Evolutionary conservation across 2,888 invertebrate species (phyloP), one percentile per base, ranked within the genome.

Genomic region (Thecophora atra): DNA sequence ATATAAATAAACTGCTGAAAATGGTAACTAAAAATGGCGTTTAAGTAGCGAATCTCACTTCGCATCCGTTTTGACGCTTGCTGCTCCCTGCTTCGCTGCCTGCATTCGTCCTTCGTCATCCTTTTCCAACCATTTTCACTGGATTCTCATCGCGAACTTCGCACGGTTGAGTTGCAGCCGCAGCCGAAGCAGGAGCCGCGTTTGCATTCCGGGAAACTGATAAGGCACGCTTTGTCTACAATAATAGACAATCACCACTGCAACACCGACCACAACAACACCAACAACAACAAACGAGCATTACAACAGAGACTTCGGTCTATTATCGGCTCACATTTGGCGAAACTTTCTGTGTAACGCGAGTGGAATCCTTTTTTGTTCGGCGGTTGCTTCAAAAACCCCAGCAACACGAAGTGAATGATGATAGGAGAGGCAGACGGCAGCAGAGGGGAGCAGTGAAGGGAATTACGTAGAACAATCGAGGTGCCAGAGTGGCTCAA

Each of bases 161-260:
- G 30, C 60, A 60, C 60, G 30, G 28, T 60, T 21, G 58, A 21
- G 58, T n/a, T n/a, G 24, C 3, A 24, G 19, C 24, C 11, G 56
- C 52, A 21, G 56, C 5, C 24, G 56, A 15, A 13, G 30, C 7
- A 8, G 62, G 15, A 24, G 62, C 15, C 30, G 62, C 62, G 30
- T 62, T 63, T 70, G 70, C 63, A 62, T 28, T 70, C 70, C 47
- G 47, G 52, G 37, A 62, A 62, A 52, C 70, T 70, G 70, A 70
- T 70, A 70, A 70, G 70, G 70, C 70, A 70, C 70, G 70, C 63
- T 70, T 52, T 70, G 26, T 30, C 56, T 63, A 19, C 51, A 62
- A 62, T 62, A 30, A 54, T 42, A 54, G 30, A 68, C 24, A 60
- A 7, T 28, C 30, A 30, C 64, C 19, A 64, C 37, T 17, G 26